A percentile compares a stretch with the other conserved stretches of the same genome.
Conservation (phyloP, 2,113 vertebrate species). For the Regulus satrapa region DNA sequence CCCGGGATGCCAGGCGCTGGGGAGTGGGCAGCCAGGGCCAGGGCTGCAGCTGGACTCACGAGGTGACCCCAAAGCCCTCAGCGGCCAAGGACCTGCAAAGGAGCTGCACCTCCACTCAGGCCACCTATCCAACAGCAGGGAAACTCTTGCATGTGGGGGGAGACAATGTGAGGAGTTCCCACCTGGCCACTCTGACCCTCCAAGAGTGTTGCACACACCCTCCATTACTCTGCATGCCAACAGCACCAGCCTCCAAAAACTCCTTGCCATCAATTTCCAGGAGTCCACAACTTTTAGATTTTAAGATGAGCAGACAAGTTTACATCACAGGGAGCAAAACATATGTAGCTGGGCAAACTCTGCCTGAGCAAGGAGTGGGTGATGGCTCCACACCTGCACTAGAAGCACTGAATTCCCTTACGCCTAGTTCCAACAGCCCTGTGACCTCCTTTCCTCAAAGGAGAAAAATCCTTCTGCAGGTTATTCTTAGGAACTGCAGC, state of each 20-base stretch:
- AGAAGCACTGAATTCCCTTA: background rate
- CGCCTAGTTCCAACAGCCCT: background rate
- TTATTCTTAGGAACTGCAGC: background rate
- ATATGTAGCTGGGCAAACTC: background rate
- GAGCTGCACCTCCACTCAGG: background rate
- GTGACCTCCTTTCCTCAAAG: background rate
- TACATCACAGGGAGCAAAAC: background rate
- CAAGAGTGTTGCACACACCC: rapidly evolving
- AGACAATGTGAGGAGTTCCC: rapidly evolving
- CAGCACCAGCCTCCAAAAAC: background rate
- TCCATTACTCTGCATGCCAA: rapidly evolving
- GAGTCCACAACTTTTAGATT: background rate
- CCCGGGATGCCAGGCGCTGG: background rate
- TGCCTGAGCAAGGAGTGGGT: background rate
- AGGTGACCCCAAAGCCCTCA: background rate
- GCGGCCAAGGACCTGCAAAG: background rate
- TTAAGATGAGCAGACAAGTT: background rate
- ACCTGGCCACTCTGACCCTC: background rate
- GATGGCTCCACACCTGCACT: background rate
- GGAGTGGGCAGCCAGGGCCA: background rate
- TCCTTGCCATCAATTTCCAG: background rate
- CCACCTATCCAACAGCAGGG: background rate
- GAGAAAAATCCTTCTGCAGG: background rate
- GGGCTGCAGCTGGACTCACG: background rate
- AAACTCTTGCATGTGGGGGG: background rate